A percentile compares a stretch with the other conserved stretches of the same genome.
These are phyloP conservation scores for Melipona bicolor DNA, from an alignment of 2,888 invertebrate genomes.

Conservation along the genomic window DNA sequence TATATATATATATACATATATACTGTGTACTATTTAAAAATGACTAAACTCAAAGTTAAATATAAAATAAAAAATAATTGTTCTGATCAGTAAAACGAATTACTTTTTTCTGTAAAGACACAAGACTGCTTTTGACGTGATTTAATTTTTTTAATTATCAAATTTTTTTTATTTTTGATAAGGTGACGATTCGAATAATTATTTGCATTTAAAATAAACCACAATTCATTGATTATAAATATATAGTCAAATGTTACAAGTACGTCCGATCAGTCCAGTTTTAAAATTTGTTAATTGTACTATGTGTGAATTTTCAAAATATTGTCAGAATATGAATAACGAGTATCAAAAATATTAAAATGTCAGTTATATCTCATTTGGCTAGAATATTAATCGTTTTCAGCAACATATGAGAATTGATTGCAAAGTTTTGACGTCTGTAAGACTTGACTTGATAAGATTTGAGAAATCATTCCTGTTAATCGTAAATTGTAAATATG, in stretches of 20 bases:
- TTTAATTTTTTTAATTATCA: no score
- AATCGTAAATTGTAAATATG: neutral
- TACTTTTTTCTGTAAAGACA: neutral
- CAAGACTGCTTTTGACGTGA: neutral
- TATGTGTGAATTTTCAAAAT: neutral
- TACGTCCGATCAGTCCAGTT: neutral
- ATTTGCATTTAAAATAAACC: neutral
- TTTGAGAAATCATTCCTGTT: neutral
- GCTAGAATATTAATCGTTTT: constrained; percentile 19
- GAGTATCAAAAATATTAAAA: constrained; percentile 13
- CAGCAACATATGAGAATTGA: neutral
- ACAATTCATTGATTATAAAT: neutral
- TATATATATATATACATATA: neutral
- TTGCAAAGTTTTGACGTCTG: constrained; percentile 16
- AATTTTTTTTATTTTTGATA: no score
- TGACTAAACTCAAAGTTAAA: neutral
- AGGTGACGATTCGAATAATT: neutral
- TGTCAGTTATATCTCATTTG: neutral
- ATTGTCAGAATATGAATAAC: neutral
- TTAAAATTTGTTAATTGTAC: neutral
- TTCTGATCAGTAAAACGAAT: neutral
- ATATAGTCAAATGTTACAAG: neutral
- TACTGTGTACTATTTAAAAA: neutral
- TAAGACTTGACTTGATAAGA: constrained; percentile 22
- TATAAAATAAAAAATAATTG: neutral